These are phyloP conservation scores for Aleiodes sp. DNA, from an alignment of 1,140 invertebrate genomes.

Conservation along the genomic window DNA sequence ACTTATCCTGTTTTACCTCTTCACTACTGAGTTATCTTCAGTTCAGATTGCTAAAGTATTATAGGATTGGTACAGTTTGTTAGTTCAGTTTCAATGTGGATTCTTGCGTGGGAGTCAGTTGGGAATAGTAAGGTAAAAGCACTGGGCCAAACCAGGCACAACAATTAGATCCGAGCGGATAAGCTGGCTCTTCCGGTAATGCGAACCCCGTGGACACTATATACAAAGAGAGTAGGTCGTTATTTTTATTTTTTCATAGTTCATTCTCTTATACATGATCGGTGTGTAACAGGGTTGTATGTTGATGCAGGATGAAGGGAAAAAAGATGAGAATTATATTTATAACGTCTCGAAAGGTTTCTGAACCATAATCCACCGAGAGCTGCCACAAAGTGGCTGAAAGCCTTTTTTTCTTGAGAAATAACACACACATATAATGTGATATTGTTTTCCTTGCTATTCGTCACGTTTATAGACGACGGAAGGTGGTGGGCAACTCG, in stretches of 20 bases:
- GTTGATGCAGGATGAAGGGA: conserved; percentile 4
- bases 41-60: neutral
- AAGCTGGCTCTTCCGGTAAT: conserved; percentile 50
- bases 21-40: too few relatives aligned
- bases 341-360: conserved; percentile 22
- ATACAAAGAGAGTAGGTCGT: conserved; percentile 6
- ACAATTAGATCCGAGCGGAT: conserved; percentile 54
- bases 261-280: neutral
- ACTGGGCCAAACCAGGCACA: conserved; percentile 44
- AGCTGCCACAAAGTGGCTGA: conserved; percentile 23
- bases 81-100: conserved; percentile 22
- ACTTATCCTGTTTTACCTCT: too few relatives aligned
- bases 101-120: conserved; percentile 25
- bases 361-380: conserved; percentile 24
- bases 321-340: conserved; percentile 20
- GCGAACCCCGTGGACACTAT: conserved; percentile 47
- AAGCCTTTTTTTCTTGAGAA: conserved; percentile 13
- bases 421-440: conserved; percentile 9
- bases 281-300: neutral
- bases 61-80: conserved; percentile 16
- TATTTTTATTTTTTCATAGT: neutral
- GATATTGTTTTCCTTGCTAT: conserved; percentile 27
- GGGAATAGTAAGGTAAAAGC: conserved; percentile 27
- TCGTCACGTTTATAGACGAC: conserved; percentile 27
- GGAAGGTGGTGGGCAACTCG: conserved; percentile 5